Evolutionary conservation across 2,797 vertebrate genomes (phyloP).

Genomic region (Pterois miles): DNA sequence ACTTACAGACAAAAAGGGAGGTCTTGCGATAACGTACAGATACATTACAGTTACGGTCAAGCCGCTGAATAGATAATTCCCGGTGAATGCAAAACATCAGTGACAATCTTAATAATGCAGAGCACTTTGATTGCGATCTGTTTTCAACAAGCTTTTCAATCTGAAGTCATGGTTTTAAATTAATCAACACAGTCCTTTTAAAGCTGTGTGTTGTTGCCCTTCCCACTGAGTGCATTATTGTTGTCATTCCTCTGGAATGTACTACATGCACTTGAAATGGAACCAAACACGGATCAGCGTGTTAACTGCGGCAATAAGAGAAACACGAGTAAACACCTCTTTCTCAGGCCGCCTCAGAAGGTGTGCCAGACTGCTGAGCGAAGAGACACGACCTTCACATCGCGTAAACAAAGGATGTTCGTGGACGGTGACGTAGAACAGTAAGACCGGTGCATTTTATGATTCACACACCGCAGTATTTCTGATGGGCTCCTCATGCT

Average conservation of each 20-base stretch:
- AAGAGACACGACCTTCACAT: conserved; percentile 48
- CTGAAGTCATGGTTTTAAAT: conserved; percentile 12
- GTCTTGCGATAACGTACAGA: conserved; percentile 59
- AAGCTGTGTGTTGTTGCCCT: conserved; percentile 12
- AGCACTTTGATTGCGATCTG: conserved; percentile 17
- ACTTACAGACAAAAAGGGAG: conserved; percentile 68
- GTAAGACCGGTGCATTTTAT: conserved; percentile 38
- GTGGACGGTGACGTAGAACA: conserved; percentile 32
- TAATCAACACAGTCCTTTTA: conserved; percentile 2
- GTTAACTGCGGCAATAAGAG: conserved; percentile 54
- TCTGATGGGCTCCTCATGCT: conserved; percentile 22
- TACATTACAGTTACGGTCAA: conserved; percentile 50
- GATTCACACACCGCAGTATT: conserved; percentile 40
- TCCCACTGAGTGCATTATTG: conserved; percentile 12
- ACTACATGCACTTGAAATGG: conserved; percentile 47
- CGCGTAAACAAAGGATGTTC: conserved; percentile 68
- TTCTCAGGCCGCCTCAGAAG: conserved; percentile 44
- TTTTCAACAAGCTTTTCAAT: background rate
- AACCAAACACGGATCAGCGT: conserved; percentile 49
- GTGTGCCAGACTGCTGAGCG: conserved; percentile 40
- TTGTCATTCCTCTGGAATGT: conserved; percentile 42
- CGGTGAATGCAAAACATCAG: conserved; percentile 36
- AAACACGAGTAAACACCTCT: conserved; percentile 61
- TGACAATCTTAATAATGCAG: conserved; percentile 20
- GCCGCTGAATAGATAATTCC: conserved; percentile 33